These are phyloP conservation scores for Philypnodon macrostomus DNA, from an alignment of 2,797 vertebrate species.

Conservation along the genomic window DNA sequence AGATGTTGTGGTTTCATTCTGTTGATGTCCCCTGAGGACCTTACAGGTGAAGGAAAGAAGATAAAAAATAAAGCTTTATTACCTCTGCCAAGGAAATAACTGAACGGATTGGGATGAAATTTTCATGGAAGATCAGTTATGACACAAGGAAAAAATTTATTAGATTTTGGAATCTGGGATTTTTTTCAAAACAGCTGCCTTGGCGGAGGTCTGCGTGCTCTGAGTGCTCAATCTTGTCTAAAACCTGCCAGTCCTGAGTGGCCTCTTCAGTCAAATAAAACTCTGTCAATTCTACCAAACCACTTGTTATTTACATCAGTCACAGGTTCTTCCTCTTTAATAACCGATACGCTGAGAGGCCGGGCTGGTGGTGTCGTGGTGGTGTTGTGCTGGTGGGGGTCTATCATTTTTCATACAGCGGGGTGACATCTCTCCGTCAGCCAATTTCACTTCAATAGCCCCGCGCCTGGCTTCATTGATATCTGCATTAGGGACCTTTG, in stretches of 20 bases:
- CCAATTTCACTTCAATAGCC: no score
- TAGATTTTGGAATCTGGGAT: no score
- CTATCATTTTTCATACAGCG: conserved; percentile 82
- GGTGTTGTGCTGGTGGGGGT: conserved; percentile 35
- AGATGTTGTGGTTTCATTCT: conserved; percentile 67
- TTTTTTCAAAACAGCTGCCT: no score
- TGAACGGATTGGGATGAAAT: no score
- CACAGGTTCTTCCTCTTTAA: conserved; percentile 68
- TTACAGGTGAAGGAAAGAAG: conserved; percentile 55
- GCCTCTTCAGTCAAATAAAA: conserved; percentile 70
- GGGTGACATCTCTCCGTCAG: conserved; percentile 78
- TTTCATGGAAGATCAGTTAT: no score
- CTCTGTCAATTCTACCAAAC: conserved; percentile 72
- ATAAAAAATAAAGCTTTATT: conserved; percentile 75
- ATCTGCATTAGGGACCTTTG: conserved; percentile 84
- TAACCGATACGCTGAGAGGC: conserved; percentile 48
- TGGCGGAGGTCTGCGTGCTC: no score
- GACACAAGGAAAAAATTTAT: no score
- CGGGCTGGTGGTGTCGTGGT: no score
- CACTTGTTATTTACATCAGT: conserved; percentile 66
- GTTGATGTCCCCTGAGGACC: conserved; percentile 50
- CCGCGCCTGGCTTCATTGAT: no score
- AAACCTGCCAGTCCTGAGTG: conserved; percentile 55
- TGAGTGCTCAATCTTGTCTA: no score
- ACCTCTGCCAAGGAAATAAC: conserved; percentile 66